Percentiles rank a stretch among this genome's conserved stretches.
phyloP scores from a whole-genome alignment of 1,140 invertebrate genomes.

The Catajapyx aquilonaris region DNA sequence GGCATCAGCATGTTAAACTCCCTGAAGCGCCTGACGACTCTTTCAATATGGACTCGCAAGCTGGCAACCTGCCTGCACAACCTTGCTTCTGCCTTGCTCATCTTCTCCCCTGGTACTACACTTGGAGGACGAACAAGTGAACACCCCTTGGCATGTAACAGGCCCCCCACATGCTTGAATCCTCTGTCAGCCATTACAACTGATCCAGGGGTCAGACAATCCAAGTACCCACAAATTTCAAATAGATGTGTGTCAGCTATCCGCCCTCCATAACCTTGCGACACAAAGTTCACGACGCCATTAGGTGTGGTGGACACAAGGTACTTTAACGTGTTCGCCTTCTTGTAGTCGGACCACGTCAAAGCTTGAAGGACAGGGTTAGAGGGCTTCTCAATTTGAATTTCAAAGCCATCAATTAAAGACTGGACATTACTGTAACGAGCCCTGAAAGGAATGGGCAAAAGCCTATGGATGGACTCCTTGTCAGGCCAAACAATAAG shows the following conservation, averaged over 20 bases:
- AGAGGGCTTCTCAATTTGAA: slow-evolving; percentile 20
- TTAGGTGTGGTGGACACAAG: slow-evolving; percentile 21
- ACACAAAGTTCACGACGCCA: slow-evolving; percentile 22
- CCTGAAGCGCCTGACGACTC: slow-evolving; percentile 18
- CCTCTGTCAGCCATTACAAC: slow-evolving; percentile 19
- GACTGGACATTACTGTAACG: slow-evolving; percentile 10
- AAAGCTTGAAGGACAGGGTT: slow-evolving; percentile 19
- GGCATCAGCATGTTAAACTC: slow-evolving; percentile 20
- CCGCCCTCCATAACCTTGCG: slow-evolving; percentile 19
- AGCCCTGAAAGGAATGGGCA: slow-evolving; percentile 10
- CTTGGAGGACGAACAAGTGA: slow-evolving; percentile 19
- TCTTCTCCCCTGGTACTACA: slow-evolving; percentile 12
- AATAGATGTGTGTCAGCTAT: slow-evolving; percentile 17
- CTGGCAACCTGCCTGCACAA: slow-evolving; percentile 19
- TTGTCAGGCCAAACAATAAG: slow-evolving; percentile 6
- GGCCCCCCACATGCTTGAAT: slow-evolving; percentile 17
- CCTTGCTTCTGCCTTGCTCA: slow-evolving; percentile 16
- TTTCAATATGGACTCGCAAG: slow-evolving; percentile 20
- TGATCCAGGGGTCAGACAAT: slow-evolving; percentile 11
- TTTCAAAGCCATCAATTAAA: slow-evolving; percentile 21
- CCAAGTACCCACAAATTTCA: slow-evolving; percentile 16
- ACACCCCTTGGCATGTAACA: slow-evolving; percentile 13
- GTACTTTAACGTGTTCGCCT: slow-evolving; percentile 25
- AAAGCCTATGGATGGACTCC: slow-evolving; percentile 6
- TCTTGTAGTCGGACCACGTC: slow-evolving; percentile 25